These are phyloP conservation scores for Rapana venosa DNA, from an alignment of 2,888 invertebrate species.

Conservation along the genomic window DNA sequence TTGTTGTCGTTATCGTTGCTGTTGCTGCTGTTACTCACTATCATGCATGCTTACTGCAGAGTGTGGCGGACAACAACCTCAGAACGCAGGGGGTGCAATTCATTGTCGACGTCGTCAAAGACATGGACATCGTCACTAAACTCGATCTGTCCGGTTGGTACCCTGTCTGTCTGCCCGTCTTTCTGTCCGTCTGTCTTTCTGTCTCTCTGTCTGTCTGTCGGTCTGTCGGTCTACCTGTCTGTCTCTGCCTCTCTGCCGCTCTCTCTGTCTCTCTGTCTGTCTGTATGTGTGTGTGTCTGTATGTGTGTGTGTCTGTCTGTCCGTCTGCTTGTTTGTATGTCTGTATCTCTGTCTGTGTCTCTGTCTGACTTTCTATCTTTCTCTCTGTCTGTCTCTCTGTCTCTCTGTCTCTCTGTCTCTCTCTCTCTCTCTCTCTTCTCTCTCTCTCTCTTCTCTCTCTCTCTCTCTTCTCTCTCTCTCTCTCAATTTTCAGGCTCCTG, in stretches of 20 bases:
- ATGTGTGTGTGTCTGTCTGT: background rate
- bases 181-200: background rate
- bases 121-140: slow-evolving; percentile 58
- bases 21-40: too few relatives aligned
- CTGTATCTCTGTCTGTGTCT: background rate
- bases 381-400: too few relatives aligned
- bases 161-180: background rate
- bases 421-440: too few relatives aligned
- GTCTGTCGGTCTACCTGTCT: background rate
- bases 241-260: background rate
- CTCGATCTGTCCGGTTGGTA: slow-evolving; percentile 64
- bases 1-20: too few relatives aligned
- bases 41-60: slow-evolving; percentile 49
- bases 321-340: background rate
- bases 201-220: background rate
- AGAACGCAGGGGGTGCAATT: slow-evolving; percentile 57
- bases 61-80: slow-evolving; percentile 62
- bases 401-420: too few relatives aligned
- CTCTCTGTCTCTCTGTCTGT: background rate
- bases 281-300: background rate
- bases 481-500: too few relatives aligned
- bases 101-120: slow-evolving; percentile 57
- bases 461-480: too few relatives aligned
- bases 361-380: too few relatives aligned
- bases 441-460: too few relatives aligned